Conservation (phyloP, 2,113 vertebrate species). For the Nestor notabilis region DNA sequence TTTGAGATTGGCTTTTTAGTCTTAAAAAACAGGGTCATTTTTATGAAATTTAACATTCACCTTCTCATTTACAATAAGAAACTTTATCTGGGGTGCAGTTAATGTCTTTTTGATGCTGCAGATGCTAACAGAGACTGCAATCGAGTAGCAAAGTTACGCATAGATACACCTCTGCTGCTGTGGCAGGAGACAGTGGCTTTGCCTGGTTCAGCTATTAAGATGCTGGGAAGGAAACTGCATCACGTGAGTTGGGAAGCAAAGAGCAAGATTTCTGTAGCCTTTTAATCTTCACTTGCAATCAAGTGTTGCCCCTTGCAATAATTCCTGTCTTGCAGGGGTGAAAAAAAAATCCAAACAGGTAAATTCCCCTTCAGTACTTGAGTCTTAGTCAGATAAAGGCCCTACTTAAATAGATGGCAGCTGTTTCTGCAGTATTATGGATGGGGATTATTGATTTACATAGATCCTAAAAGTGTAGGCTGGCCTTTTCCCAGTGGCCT, state of each 20-base stretch:
- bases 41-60: neutral
- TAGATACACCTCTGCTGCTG: neutral
- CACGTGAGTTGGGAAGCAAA: neutral
- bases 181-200: neutral
- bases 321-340: neutral
- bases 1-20: neutral
- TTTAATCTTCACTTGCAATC: neutral
- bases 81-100: neutral
- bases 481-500: neutral
- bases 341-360: neutral
- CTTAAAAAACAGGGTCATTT: neutral
- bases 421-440: neutral
- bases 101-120: neutral
- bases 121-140: neutral
- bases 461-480: neutral
- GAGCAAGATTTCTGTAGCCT: neutral
- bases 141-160: neutral
- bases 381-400: neutral
- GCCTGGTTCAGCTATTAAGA: neutral
- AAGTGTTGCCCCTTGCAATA: neutral
- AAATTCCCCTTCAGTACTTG: neutral
- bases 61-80: neutral
- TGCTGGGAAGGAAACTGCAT: neutral
- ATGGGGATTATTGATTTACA: neutral
- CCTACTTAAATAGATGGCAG: neutral